phyloP scores from a whole-genome alignment of 2,888 invertebrate genomes.

The Platycnemis pennipes region DNA sequence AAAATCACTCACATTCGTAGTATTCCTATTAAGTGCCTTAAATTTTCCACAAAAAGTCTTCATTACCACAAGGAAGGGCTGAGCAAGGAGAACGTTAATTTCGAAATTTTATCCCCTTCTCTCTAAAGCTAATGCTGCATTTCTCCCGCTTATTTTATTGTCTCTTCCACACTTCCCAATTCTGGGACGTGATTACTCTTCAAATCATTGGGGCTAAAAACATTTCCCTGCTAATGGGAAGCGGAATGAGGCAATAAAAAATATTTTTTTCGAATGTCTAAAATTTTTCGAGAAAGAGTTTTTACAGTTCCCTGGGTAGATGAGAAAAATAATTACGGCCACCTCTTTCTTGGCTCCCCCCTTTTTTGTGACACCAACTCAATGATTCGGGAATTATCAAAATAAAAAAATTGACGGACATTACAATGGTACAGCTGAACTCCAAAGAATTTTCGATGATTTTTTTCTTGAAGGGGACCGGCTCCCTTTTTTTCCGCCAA shows the following conservation, averaged over 20 bases:
- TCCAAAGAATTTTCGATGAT: slow-evolving; percentile 18
- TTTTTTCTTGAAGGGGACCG: slow-evolving; percentile 2
- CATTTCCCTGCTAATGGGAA: neutral
- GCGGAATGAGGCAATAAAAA: neutral
- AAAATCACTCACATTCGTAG: too few relatives aligned
- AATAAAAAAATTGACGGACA: slow-evolving; percentile 32
- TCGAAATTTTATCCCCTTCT: too few relatives aligned
- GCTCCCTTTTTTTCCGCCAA: slow-evolving; percentile 22
- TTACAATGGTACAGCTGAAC: slow-evolving; percentile 47
- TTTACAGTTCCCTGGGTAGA: neutral
- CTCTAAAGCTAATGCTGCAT: too few relatives aligned
- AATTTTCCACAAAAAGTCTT: too few relatives aligned
- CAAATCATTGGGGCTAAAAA: neutral
- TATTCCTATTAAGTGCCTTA: too few relatives aligned
- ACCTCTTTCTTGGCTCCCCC: neutral
- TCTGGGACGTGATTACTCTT: neutral
- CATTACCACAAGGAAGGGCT: too few relatives aligned
- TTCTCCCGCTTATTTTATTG: neutral
- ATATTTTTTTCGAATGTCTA: neutral
- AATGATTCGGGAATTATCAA: neutral
- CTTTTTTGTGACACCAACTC: neutral
- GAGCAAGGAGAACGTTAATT: too few relatives aligned
- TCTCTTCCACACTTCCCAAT: neutral
- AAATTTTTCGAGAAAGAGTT: neutral
- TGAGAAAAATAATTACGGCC: slow-evolving; percentile 25